Evolutionary conservation across 2,797 vertebrate species (phyloP).

Genomic region (Urocyon cinereoargenteus): DNA sequence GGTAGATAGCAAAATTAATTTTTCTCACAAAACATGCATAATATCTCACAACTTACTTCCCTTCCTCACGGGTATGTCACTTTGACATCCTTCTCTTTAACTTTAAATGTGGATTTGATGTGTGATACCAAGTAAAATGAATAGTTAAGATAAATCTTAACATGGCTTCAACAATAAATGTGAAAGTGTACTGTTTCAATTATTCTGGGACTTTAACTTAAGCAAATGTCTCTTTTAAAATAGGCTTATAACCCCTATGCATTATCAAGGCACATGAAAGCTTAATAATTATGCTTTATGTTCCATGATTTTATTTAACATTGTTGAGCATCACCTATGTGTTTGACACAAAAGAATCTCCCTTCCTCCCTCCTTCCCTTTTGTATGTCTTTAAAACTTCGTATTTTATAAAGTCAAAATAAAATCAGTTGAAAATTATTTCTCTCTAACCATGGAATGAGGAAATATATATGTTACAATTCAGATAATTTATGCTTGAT

Average conservation of each 20-base stretch:
- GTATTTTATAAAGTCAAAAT: conserved; percentile 7
- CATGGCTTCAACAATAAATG: neutral
- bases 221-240: neutral
- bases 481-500: neutral
- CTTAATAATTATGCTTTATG: neutral
- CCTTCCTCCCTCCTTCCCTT: neutral
- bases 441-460: neutral
- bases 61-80: neutral
- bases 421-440: neutral
- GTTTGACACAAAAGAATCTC: neutral
- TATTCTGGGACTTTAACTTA: neutral
- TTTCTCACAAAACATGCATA: neutral
- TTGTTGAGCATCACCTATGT: neutral
- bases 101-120: neutral
- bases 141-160: neutral
- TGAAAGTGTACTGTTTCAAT: neutral
- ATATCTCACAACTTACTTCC: neutral
- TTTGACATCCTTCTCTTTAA: neutral
- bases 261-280: neutral
- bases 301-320: neutral
- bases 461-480: neutral
- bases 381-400: neutral
- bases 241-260: neutral
- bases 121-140: neutral
- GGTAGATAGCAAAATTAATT: neutral